Percentiles rank a stretch among this genome's conserved stretches.
These are phyloP conservation scores for Pogonophryne albipinna DNA, from an alignment of 2,797 vertebrate genomes.

Conservation along the genomic window DNA sequence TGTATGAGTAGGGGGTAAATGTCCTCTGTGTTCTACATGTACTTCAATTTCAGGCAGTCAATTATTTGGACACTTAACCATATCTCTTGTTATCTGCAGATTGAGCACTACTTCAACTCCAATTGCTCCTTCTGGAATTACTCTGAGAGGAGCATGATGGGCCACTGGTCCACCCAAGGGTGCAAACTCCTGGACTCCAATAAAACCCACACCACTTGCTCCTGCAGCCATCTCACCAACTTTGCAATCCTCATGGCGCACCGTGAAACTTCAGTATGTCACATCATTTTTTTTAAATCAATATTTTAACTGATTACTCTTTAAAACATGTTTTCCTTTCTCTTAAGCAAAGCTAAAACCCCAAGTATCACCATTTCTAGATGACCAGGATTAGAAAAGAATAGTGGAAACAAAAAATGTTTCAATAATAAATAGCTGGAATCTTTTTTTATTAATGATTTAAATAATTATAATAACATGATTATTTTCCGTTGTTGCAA, in stretches of 20 bases:
- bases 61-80: conserved; percentile 84
- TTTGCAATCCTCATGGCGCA: conserved; percentile 99
- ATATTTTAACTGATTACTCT: neutral
- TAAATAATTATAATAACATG: no score
- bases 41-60: conserved; percentile 81
- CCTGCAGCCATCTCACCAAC: conserved; percentile 98
- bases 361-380: neutral
- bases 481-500: neutral
- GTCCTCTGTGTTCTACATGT: conserved; percentile 81
- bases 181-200: conserved; percentile 98
- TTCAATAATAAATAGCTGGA: no score
- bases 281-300: conserved; percentile 13
- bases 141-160: conserved; percentile 99
- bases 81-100: conserved; percentile 87
- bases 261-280: conserved; percentile 91
- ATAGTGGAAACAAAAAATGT: no score
- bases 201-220: conserved; percentile 96
- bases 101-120: conserved; percentile 98
- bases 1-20: conserved; percentile 82
- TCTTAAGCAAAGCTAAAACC: neutral
- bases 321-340: neutral
- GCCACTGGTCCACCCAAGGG: conserved; percentile 99
- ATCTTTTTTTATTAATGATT: no score
- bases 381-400: no score
- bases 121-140: conserved; percentile 99